Evolutionary conservation across 2,113 vertebrate species (phyloP).

Genomic region (Tragelaphus strepsiceros): DNA sequence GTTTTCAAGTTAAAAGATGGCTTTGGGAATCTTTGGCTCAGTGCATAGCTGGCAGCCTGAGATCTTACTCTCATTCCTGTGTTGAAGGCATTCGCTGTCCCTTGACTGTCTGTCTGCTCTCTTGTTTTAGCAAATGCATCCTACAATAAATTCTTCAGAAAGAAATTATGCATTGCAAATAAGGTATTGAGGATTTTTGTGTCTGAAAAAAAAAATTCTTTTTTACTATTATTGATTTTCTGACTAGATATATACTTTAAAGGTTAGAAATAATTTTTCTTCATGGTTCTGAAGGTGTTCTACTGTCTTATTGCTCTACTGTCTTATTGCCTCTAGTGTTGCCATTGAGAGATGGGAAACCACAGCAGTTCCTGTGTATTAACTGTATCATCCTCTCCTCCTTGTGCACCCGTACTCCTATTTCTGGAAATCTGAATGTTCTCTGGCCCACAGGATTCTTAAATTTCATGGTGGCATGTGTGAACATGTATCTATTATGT

Average conservation of each 20-base stretch:
- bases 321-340: slow-evolving; percentile 18
- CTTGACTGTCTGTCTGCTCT: neutral
- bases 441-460: neutral
- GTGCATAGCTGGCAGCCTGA: neutral
- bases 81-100: neutral
- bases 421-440: neutral
- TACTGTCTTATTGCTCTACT: neutral
- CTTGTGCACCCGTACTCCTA: neutral
- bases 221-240: neutral
- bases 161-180: neutral
- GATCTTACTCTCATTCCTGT: neutral
- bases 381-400: neutral
- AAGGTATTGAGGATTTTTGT: slow-evolving; percentile 32
- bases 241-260: slow-evolving; percentile 2
- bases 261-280: slow-evolving; percentile 11
- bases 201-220: neutral
- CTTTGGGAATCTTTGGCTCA: neutral
- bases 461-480: neutral
- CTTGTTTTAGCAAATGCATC: neutral
- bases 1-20: neutral
- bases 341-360: neutral
- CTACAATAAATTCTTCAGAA: slow-evolving; percentile 16
- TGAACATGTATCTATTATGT: neutral
- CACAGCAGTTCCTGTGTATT: neutral
- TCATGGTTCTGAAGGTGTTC: neutral